Evolutionary conservation across 2,113 vertebrate genomes (phyloP).

Genomic region (Garra rufa): DNA sequence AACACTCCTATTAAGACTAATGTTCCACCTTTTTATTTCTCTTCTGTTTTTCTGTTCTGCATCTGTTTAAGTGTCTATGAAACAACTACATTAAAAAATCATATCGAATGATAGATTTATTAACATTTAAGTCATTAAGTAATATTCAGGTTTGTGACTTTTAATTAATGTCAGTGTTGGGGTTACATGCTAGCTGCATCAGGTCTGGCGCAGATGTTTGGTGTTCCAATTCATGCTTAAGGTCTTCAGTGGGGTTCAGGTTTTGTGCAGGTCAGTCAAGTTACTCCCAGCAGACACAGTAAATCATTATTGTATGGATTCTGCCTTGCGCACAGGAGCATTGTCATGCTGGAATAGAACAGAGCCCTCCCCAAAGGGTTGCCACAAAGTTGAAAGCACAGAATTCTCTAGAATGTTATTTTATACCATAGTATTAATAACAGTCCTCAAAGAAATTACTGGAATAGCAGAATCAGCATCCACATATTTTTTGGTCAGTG

Average conservation of each 20-base stretch:
- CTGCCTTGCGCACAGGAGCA: neutral
- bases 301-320: neutral
- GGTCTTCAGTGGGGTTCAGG: neutral
- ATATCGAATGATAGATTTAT: neutral
- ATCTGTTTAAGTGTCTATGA: conserved; percentile 19
- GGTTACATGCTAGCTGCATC: no score
- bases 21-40: conserved; percentile 48
- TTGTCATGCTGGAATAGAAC: neutral
- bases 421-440: neutral
- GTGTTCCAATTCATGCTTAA: neutral
- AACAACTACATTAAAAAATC: neutral
- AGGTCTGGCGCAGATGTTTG: neutral
- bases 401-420: neutral
- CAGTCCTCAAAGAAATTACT: neutral
- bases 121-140: neutral
- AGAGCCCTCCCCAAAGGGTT: neutral
- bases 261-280: conserved; percentile 6
- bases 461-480: neutral
- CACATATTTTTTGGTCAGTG: neutral
- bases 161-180: neutral
- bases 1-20: conserved; percentile 50
- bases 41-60: conserved; percentile 16
- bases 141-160: neutral
- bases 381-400: conserved; percentile 8
- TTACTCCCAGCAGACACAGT: neutral